Evolutionary conservation across 2,113 vertebrate genomes (phyloP).

Genomic region (Haliaeetus leucogaster): DNA sequence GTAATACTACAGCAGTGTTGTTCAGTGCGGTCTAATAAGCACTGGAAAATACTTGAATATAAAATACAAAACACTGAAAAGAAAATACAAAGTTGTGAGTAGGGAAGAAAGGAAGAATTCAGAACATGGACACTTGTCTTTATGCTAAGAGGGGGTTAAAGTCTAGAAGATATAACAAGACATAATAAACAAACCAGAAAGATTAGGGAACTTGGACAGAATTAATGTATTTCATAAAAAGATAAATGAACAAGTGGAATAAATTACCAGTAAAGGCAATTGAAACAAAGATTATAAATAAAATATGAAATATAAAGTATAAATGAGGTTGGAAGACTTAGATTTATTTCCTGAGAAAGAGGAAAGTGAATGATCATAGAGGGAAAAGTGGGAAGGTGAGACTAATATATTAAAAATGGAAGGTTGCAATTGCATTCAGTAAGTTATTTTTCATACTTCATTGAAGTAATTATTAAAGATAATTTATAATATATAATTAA

Average conservation of each 20-base stretch:
- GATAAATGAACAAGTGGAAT: constrained; percentile 23
- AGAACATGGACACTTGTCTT: neutral
- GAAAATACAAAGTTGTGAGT: neutral
- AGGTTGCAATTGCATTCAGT: neutral
- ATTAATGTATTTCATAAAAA: constrained; percentile 7
- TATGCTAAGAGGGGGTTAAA: neutral
- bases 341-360: constrained; percentile 52
- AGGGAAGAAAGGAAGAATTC: neutral
- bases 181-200: neutral
- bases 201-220: neutral
- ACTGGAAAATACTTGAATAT: neutral
- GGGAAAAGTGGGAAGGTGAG: constrained; percentile 8
- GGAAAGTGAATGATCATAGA: neutral
- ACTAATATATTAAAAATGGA: neutral
- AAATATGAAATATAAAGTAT: constrained; percentile 62
- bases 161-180: neutral
- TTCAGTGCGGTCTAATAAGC: neutral
- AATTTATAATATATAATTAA: constrained; percentile 11
- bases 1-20: neutral
- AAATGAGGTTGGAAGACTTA: constrained; percentile 50
- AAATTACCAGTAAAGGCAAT: constrained; percentile 53
- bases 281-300: constrained; percentile 61
- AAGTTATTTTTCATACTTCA: constrained; percentile 7
- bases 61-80: neutral
- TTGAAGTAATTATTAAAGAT: constrained; percentile 1